phyloP scores from a whole-genome alignment of 2,113 vertebrate genomes.

The Hippocampus mohnikei region DNA sequence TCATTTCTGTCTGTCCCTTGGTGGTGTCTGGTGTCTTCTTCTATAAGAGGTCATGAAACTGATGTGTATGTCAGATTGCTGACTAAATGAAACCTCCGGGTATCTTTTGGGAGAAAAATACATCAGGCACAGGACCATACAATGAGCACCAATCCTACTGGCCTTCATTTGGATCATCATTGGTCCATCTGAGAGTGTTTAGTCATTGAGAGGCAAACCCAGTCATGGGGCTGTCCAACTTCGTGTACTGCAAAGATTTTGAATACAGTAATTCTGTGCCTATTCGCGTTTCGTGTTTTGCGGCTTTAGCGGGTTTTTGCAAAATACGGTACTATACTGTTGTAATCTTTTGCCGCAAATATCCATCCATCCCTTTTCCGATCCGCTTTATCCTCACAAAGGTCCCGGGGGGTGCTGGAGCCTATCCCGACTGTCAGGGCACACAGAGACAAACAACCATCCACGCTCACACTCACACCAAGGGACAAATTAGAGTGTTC shows the following conservation, averaged over 20 bases:
- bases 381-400: too few relatives aligned
- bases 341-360: too few relatives aligned
- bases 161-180: constrained; percentile 10
- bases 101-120: constrained; percentile 5
- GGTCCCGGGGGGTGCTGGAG: too few relatives aligned
- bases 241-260: not conserved
- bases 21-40: not conserved
- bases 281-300: too few relatives aligned
- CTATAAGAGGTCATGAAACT: constrained; percentile 9
- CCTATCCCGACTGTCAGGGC: too few relatives aligned
- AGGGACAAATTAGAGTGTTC: too few relatives aligned
- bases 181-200: not conserved
- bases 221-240: not conserved
- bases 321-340: too few relatives aligned
- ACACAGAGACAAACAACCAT: too few relatives aligned
- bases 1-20: not conserved
- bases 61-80: constrained; percentile 23
- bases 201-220: not conserved
- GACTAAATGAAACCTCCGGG: constrained; percentile 26
- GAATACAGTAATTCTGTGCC: too few relatives aligned
- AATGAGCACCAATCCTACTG: constrained; percentile 16
- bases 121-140: constrained; percentile 14
- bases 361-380: too few relatives aligned
- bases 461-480: too few relatives aligned
- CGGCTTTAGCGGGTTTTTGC: too few relatives aligned